Evolutionary conservation across 1,140 invertebrate species (phyloP).

Genomic region (Helicoverpa zea): DNA sequence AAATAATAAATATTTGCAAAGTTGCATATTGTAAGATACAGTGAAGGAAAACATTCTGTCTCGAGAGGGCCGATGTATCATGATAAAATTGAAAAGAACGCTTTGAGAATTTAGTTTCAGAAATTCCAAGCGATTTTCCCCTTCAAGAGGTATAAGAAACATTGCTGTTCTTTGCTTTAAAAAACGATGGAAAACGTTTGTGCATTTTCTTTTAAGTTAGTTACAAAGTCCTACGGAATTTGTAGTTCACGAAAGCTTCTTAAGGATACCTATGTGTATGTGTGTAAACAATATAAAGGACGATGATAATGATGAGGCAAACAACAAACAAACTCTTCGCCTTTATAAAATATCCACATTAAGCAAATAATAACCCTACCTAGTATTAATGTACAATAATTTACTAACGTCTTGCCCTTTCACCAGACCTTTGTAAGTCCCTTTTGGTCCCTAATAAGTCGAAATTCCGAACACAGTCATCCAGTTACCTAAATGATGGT

Average conservation of each 20-base stretch:
- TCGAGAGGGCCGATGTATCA: neutral
- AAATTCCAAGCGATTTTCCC: neutral
- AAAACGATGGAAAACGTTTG: neutral
- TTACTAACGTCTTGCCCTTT: neutral
- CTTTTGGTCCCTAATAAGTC: neutral
- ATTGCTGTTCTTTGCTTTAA: neutral
- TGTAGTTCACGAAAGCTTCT: too few species aligned
- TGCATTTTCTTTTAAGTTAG: neutral
- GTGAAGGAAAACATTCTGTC: neutral
- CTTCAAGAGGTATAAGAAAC: neutral
- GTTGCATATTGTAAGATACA: constrained; percentile 9
- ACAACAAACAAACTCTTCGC: too few species aligned
- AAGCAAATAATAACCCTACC: too few species aligned
- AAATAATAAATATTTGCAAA: constrained; percentile 42
- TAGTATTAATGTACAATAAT: too few species aligned
- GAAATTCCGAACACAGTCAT: neutral
- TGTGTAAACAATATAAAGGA: too few species aligned
- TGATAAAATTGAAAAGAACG: neutral
- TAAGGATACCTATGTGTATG: too few species aligned
- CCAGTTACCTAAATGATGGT: neutral
- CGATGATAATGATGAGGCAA: too few species aligned
- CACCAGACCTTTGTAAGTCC: neutral
- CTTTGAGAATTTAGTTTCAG: neutral
- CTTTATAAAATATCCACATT: too few species aligned
- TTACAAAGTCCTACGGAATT: too few species aligned